Evolutionary conservation across 1,140 invertebrate genomes (phyloP), one percentile per base, ranked within the genome.

Genomic region (Atta cephalotes): DNA sequence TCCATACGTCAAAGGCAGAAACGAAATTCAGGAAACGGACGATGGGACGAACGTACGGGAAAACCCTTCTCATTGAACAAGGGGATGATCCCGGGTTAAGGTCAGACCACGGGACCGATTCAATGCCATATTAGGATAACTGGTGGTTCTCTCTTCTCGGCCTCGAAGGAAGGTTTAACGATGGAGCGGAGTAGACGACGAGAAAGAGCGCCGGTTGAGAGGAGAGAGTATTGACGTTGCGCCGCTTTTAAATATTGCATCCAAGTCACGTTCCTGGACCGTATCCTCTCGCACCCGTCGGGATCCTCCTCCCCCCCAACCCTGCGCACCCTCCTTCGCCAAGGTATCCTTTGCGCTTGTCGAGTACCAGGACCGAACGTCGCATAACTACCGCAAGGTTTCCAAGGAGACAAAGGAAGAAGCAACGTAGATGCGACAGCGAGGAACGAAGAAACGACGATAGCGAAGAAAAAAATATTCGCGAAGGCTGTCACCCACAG

Each of bases 221-320:
- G 68, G 71, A 79, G 60, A 85, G 91, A 93, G 92, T 93, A 93
- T 93, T 93, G 93, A 93, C 93, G 93, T 92, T 89, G 92, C 84
- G 87, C 82, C 88, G 89, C 92, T 93, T 93, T 93, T 92, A 93
- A 93, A 93, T 93, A 93, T 93, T 93, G 92, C 89, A 93, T 92
- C 92, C 93, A 92, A 93, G 93, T 93, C 93, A 93, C 93, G 93
- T 93, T 93, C 74, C 88, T 88, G 92, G 90, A 93, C 91, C 91
- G 92, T 93, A 92, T 92, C 92, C 89, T 91, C 92, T 86, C 79
- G 85, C 76, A 78, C 77, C 84, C 68, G 49, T 65, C 70, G 49
- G 49, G 14, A 0, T 10, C 25, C 25, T 18, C 5, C 7, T 0
- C 31, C 31, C 31, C 5, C 60, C 62, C 71, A 45, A 31, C 66